These are phyloP conservation scores for Arenaria interpres DNA, from an alignment of 2,113 vertebrate species.

Conservation along the genomic window DNA sequence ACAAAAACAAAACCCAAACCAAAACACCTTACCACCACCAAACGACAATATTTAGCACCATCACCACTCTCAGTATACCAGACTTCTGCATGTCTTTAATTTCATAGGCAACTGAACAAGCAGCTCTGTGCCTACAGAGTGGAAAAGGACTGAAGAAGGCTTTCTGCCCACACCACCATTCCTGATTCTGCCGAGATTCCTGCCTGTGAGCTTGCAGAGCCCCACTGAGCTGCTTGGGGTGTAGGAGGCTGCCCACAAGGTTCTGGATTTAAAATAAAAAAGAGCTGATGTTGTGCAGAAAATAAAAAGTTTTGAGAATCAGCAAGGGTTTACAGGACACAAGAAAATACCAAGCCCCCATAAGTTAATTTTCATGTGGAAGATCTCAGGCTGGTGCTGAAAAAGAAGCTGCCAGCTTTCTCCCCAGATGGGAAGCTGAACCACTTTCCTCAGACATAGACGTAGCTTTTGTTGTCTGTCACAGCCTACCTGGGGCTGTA, in stretches of 20 bases:
- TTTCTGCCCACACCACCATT: not conserved
- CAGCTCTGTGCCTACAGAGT: not conserved
- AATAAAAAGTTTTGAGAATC: not conserved
- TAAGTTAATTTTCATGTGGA: not conserved
- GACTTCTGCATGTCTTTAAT: not conserved
- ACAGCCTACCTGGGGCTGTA: not conserved
- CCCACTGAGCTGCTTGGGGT: not conserved
- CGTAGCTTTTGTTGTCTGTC: not conserved
- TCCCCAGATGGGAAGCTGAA: not conserved
- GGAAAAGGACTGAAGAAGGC: not conserved
- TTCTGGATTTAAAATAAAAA: not conserved
- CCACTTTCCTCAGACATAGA: not conserved
- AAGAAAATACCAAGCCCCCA: not conserved
- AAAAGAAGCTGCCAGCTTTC: not conserved
- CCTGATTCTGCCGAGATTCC: not conserved
- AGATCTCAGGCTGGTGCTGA: not conserved
- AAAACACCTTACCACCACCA: not conserved
- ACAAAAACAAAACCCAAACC: not conserved
- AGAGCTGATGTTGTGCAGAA: not conserved
- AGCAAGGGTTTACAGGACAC: not conserved
- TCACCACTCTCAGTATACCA: not conserved
- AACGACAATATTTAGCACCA: not conserved
- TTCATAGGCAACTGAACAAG: not conserved
- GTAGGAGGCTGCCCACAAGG: not conserved
- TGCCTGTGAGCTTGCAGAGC: not conserved